Evolutionary conservation across 2,113 vertebrate genomes (phyloP), one percentile per base, ranked within the genome.

Genomic region (Hypanus sabinus): DNA sequence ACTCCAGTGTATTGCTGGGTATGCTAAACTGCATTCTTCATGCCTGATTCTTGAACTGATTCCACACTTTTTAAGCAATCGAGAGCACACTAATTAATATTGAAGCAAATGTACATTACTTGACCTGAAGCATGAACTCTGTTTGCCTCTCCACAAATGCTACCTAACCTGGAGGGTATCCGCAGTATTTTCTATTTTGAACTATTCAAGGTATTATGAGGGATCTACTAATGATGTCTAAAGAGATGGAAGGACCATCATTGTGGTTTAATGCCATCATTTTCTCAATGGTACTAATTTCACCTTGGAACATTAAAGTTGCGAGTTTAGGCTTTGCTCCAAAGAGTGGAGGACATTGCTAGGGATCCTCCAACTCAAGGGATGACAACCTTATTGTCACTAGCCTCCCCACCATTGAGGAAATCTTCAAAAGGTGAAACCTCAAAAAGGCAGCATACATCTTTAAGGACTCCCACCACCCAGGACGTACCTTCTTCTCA

Each of bases 11-110:
- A 24, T 92, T 68, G 33, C 65, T 33, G 85, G 65, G 9, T 70
- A 22, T 24, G 38, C 20, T 92, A 36, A 92, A 71, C 20, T 92
- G 20, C 20, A 71, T 38, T 92, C 88, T 70, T 20, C 3, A 70
- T 22, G 14, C 33, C 65, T 70, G 33, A 33, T 71, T 16, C 38
- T 33, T 92, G 88, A 92, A 71, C 88, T 27, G 33, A 38, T 92
- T 33, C n/a, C 33, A 68, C 60, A 90, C 62, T 91, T 91, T 91
- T n/a, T n/a, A 46, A 22, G 38, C 55, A 92, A 92, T n/a, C 68
- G 71, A 71, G 71, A 60, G 11, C 12, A 62, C 62, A n/a, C 57
- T n/a, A 88, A n/a, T 1, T 55, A n/a, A 62, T 30, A 14, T n/a
- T 11, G 57, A 3, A 12, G 24, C 27, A 87, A 24, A 27, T 87